Base-by-base conservation (phyloP, 2,888 invertebrate species). In the Encarsia formosa region DNA sequence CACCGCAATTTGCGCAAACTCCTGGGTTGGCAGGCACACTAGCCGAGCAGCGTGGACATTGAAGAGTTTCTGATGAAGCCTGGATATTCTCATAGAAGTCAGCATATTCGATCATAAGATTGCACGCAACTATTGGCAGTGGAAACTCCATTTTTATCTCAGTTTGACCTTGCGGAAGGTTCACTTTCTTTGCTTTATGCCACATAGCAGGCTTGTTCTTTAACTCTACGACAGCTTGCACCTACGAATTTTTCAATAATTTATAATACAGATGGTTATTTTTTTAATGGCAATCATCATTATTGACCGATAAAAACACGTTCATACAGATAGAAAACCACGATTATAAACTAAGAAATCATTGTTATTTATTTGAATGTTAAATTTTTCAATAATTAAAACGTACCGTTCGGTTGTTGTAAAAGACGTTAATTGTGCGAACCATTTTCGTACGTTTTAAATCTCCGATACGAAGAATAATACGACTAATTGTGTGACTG, bases 361-460 rank as follows among this genome's bases (percentile, higher is more conserved):
- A n/a, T n/a, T n/a, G n/a, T n/a, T n/a, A n/a, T n/a, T n/a, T n/a
- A n/a, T n/a, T n/a, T n/a, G n/a, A 29, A 13, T 9, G 29, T 29
- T 29, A 9, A 13, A 8, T 29, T 29, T 8, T 29, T 9, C 8
- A 29, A 29, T 29, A 9, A 22, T n/a, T 9, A 2, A 8, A 22
- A 52, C 44, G n/a, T 18, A 97, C 96, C 43, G 86, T 88, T 49
- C 96, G 83, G 73, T 96, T 96, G 74, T 96, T 97, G 78, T 98
- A 98, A 76, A 92, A 97, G 64, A 98, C 89, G 75, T 93, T 94
- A 67, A 98, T 88, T 1, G 91, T 90, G 56, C 94, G 84, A 49
- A 97, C 95, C 95, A 97, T 97, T 79, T 98, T 96, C 49, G 91
- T 91, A 55, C 96, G 83, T 74, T 98, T 98, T 59, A 98, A 80